A percentile compares a stretch with the other conserved stretches of the same genome.
phyloP scores from a whole-genome alignment of 2,797 vertebrate species.

The Scarus forsteni region DNA sequence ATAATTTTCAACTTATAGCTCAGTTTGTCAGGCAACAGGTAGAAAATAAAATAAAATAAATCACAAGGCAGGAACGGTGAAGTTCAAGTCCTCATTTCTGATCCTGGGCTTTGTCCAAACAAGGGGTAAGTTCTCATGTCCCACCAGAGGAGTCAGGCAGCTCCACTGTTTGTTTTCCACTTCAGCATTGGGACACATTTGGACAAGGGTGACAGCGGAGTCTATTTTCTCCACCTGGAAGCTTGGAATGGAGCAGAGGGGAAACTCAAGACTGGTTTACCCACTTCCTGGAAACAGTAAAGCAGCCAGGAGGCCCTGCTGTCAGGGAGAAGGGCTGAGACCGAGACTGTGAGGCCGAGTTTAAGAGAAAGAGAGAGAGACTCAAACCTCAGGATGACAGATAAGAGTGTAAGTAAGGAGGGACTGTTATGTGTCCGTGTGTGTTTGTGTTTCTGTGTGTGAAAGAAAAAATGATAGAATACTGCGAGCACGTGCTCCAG shows the following conservation, averaged over 20 bases:
- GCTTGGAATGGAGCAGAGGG: constrained; percentile 68
- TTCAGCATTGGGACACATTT: constrained; percentile 78
- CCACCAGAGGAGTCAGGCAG: constrained; percentile 54
- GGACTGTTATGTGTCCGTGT: constrained; percentile 39
- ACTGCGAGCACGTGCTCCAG: constrained; percentile 56
- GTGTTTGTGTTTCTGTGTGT: constrained; percentile 15
- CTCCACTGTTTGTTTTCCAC: constrained; percentile 77
- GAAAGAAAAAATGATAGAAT: constrained; percentile 61
- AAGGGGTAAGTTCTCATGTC: constrained; percentile 52
- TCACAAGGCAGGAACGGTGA: constrained; percentile 11
- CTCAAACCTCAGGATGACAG: constrained; percentile 42
- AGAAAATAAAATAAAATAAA: constrained; percentile 28
- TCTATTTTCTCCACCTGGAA: constrained; percentile 86
- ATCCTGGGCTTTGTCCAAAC: constrained; percentile 46
- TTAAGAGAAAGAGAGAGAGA: constrained; percentile 13
- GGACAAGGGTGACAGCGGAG: constrained; percentile 76
- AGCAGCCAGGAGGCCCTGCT: constrained; percentile 67
- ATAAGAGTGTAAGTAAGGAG: constrained; percentile 62
- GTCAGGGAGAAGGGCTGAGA: constrained; percentile 56
- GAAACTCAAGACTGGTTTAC: constrained; percentile 84
- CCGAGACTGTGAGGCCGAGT: constrained; percentile 33
- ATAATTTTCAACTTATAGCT: constrained; percentile 8
- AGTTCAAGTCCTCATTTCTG: constrained; percentile 33
- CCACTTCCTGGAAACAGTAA: constrained; percentile 81
- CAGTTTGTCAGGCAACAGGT: constrained; percentile 13